These are phyloP conservation scores for Limulus polyphemus DNA, from an alignment of 2,888 invertebrate species.

Conservation along the genomic window DNA sequence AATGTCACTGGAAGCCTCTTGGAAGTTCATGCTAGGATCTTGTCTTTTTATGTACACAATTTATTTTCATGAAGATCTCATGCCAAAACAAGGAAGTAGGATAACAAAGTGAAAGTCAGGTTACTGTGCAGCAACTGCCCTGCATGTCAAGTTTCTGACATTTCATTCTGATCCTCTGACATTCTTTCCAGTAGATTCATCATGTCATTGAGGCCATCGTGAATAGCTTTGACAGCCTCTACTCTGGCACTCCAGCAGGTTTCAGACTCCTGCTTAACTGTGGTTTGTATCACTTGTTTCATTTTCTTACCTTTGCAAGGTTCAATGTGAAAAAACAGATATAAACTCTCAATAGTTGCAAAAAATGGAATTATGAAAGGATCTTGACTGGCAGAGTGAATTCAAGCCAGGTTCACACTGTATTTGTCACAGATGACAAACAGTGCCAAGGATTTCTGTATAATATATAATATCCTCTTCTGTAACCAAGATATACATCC, in stretches of 20 bases:
- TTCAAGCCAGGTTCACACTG: too few species aligned
- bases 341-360: too few species aligned
- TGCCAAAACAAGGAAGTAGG: neutral
- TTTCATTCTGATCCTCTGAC: neutral
- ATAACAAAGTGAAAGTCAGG: neutral
- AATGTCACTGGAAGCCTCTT: neutral
- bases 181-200: neutral
- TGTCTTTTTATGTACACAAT: constrained; percentile 1
- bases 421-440: too few species aligned
- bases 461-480: too few species aligned
- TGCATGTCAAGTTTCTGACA: neutral
- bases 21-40: constrained; percentile 5
- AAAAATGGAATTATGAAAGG: too few species aligned
- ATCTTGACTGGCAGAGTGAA: too few species aligned
- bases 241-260: constrained; percentile 3
- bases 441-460: too few species aligned
- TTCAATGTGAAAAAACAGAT: too few species aligned
- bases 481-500: too few species aligned
- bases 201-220: neutral
- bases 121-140: neutral
- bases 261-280: neutral
- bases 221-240: neutral
- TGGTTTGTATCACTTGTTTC: too few species aligned
- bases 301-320: too few species aligned
- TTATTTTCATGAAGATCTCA: neutral